Evolutionary conservation across 2,113 vertebrate genomes (phyloP), one percentile per base, ranked within the genome.

Genomic region (Mobula hypostoma): DNA sequence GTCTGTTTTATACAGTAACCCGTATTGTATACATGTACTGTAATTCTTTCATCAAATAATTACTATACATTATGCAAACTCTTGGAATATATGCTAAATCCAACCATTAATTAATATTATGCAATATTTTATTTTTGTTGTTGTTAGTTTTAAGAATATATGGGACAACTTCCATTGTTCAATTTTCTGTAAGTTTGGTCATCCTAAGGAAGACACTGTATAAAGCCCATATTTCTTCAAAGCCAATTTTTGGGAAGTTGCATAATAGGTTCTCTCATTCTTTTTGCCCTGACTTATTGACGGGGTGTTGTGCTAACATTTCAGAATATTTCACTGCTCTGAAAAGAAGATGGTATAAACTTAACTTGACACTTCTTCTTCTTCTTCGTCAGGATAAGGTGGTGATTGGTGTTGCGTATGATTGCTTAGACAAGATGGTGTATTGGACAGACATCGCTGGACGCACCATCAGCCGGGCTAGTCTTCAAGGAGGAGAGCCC

Each of bases 381-480:
- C 36, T 93, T 19, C 36, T 12, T 74, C 48, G 3, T 12, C 29
- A 99, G 98, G 98, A 97, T 94, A 98, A 97, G 96, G 97, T 99
- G 95, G 96, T 99, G 95, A 98, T 99, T 40, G 98, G 98, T 15
- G 96, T 99, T 95, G 98, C 98, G 78, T 99, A 97, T 0, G 98
- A 99, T 96, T 99, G 98, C 2, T 95, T 97, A 77, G 98, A 99
- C 94, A 98, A 98, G 95, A 96, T 98, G 97, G 97, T 99, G 80
- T 99, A 99, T 95, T 99, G 98, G 98, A 99, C 98, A 0, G 98
- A 99, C 94, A 98, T 99, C 95, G 98, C 97, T 0, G 97, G 97
- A 7, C 98, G 98, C 56, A 97, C 98, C 0, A 99, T 99, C 94
- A 98, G 98, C 95, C 98, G 97, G 94, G 98, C 98, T 94, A 98